phyloP scores from a whole-genome alignment of 1,140 invertebrate genomes.

The Oppia nitens region DNA sequence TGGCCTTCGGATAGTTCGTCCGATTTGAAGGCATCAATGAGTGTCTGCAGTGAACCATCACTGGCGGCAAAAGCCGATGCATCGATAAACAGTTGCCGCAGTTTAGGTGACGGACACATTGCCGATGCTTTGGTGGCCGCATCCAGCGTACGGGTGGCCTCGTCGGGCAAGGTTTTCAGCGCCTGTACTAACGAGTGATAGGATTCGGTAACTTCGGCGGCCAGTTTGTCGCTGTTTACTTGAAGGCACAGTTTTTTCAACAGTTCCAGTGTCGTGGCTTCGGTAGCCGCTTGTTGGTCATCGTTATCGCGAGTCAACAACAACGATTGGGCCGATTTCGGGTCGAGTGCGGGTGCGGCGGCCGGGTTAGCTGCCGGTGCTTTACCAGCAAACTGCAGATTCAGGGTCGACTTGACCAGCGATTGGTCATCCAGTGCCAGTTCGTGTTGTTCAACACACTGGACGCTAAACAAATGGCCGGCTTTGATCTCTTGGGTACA shows the following conservation, averaged over 20 bases:
- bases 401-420: neutral
- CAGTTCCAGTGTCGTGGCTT: neutral
- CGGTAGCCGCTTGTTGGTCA: constrained; percentile 3
- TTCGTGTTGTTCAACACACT: constrained; percentile 1
- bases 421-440: neutral
- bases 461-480: neutral
- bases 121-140: neutral
- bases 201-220: neutral
- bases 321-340: neutral
- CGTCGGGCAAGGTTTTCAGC: neutral
- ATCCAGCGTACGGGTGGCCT: neutral
- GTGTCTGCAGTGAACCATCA: neutral
- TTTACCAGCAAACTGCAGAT: neutral
- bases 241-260: constrained; percentile 3
- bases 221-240: neutral
- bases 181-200: constrained; percentile 1
- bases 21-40: constrained; percentile 1
- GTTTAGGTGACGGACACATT: neutral
- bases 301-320: neutral
- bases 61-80: constrained; percentile 1
- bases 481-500: constrained; percentile 1
- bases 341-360: neutral
- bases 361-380: neutral
- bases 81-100: constrained; percentile 3
- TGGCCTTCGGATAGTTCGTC: neutral